phyloP scores from a whole-genome alignment of 1,140 invertebrate genomes.

The Trichonephila clavata region DNA sequence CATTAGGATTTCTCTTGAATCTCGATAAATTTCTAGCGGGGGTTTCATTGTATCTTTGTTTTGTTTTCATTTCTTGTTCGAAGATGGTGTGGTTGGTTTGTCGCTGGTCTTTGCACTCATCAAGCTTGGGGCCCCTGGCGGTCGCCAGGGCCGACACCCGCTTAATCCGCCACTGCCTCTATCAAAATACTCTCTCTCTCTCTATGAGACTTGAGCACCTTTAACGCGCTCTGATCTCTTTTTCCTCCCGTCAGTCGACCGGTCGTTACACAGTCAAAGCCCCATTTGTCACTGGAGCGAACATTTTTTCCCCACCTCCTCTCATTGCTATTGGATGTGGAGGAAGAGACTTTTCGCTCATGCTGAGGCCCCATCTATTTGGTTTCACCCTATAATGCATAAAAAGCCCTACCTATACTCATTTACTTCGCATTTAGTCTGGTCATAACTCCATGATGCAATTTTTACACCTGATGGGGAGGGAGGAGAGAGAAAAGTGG shows the following conservation, averaged over 20 bases:
- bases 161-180: too few species aligned
- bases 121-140: too few species aligned
- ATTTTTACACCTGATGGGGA: constrained; percentile 40
- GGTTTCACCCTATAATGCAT: constrained; percentile 50
- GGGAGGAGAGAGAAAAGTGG: not conserved
- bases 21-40: too few species aligned
- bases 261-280: constrained; percentile 74
- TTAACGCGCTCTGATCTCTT: constrained; percentile 69
- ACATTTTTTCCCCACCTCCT: constrained; percentile 21
- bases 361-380: constrained; percentile 67
- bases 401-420: constrained; percentile 55
- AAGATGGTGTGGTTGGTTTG: too few species aligned
- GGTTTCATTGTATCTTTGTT: too few species aligned
- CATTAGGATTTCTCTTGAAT: too few species aligned
- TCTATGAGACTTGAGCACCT: constrained; percentile 58
- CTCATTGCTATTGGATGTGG: constrained; percentile 36
- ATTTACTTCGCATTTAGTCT: constrained; percentile 64
- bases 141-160: too few species aligned
- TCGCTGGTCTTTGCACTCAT: too few species aligned
- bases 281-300: constrained; percentile 70
- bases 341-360: constrained; percentile 36
- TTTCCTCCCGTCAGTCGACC: constrained; percentile 31
- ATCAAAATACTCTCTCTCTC: constrained; percentile 66
- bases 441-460: constrained; percentile 53
- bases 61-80: too few species aligned